A percentile compares a stretch with the other conserved stretches of the same genome.
These are phyloP conservation scores for Neuroterus valhalla DNA, from an alignment of 1,140 invertebrate species.

Conservation along the genomic window DNA sequence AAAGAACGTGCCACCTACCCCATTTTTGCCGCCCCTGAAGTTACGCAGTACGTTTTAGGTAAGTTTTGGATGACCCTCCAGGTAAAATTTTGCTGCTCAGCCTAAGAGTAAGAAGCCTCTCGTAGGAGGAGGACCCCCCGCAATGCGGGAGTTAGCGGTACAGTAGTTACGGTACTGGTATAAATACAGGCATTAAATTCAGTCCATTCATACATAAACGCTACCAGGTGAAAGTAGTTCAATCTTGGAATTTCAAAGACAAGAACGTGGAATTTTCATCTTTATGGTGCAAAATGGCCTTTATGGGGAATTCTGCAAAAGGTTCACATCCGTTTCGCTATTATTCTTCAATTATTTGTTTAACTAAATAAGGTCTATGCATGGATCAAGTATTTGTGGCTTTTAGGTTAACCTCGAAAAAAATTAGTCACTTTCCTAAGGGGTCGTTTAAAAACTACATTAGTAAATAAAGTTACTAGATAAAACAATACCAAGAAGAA, in stretches of 20 bases:
- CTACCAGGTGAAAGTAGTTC: not conserved
- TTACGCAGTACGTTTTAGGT: no score
- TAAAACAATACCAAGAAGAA: no score
- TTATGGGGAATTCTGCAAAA: not conserved
- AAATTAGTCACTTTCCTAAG: not conserved
- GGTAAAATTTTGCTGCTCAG: no score
- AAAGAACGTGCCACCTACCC: no score
- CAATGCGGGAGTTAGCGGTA: no score
- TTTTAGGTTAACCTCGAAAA: not conserved
- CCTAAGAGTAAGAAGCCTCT: no score
- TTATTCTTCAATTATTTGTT: not conserved
- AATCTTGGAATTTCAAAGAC: not conserved
- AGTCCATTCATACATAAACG: not conserved
- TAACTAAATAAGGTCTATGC: not conserved
- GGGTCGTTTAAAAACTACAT: no score
- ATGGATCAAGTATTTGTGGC: not conserved
- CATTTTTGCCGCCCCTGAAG: no score
- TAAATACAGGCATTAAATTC: constrained; percentile 2
- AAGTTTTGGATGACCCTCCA: no score
- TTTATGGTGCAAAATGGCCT: not conserved
- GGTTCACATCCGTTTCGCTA: not conserved
- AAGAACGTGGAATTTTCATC: not conserved
- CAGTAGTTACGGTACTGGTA: no score
- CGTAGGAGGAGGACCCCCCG: no score
- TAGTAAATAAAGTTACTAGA: no score